These are phyloP conservation scores for Esox lucius DNA, from an alignment of 2,797 vertebrate genomes.

Conservation along the genomic window DNA sequence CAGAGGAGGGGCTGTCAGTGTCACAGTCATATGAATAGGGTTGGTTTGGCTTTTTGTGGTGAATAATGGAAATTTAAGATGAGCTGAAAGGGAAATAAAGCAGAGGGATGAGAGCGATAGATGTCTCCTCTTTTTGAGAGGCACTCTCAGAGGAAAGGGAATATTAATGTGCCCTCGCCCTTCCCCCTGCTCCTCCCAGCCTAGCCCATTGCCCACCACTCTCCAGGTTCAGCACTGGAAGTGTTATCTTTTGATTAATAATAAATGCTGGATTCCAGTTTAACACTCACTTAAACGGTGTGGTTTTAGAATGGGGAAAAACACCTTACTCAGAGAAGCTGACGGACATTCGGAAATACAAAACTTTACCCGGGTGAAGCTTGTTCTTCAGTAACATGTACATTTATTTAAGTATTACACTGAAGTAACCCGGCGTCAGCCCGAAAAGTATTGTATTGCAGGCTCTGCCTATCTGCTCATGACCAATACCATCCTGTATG, in stretches of 20 bases:
- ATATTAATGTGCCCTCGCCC: slow-evolving; percentile 48
- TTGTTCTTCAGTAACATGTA: neutral
- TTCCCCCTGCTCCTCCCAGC: slow-evolving; percentile 9
- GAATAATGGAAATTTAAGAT: slow-evolving; percentile 80
- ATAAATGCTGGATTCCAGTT: slow-evolving; percentile 62
- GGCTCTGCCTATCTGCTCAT: neutral
- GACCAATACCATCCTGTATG: neutral
- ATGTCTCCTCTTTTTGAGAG: slow-evolving; percentile 55
- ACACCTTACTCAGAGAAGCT: slow-evolving; percentile 26
- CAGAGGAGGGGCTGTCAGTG: slow-evolving; percentile 60
- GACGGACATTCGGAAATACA: slow-evolving; percentile 18
- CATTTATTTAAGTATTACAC: neutral
- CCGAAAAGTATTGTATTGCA: neutral
- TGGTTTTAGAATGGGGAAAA: slow-evolving; percentile 56
- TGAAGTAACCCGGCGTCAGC: neutral
- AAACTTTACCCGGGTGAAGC: neutral
- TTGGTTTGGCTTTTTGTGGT: slow-evolving; percentile 69
- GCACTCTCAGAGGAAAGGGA: slow-evolving; percentile 57
- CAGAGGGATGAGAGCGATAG: slow-evolving; percentile 63
- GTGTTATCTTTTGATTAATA: slow-evolving; percentile 64
- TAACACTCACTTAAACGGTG: slow-evolving; percentile 56
- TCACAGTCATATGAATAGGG: slow-evolving; percentile 66
- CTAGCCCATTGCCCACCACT: slow-evolving; percentile 28
- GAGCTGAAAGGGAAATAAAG: slow-evolving; percentile 72
- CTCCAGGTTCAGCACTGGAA: slow-evolving; percentile 32